Evolutionary conservation across 2,888 invertebrate species (phyloP), one percentile per base, ranked within the genome.

Genomic region (Leucophenga maculata): DNA sequence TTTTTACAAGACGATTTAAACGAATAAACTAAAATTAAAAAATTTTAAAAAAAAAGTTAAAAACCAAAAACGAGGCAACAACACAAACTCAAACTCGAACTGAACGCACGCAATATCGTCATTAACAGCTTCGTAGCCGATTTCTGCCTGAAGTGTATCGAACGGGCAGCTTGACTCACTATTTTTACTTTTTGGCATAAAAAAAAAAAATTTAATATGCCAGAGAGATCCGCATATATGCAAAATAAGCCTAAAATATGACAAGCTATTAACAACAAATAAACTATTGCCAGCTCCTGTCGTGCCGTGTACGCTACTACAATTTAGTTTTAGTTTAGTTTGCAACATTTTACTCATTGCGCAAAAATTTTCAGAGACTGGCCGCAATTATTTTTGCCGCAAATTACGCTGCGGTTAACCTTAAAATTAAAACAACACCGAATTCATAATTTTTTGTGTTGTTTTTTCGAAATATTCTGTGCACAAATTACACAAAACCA

Each of bases 361-460:
- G 18, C 59, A 31, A 31, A 18, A 18, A 6, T 16, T 46, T 48
- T 67, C n/a, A n/a, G 32, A 44, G 16, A 54, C 55, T 55, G 22
- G 48, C 48, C 22, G 22, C 64, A 26, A n/a, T 50, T 84, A 83
- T 83, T 84, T 75, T 82, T 83, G 84, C 81, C 81, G 80, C 83
- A 84, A 85, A 84, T 84, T 84, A 80, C 83, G 81, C 77, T 86
- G 84, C 79, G 84, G 84, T 84, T 82, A 85, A 85, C 84, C 84
- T 82, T 82, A 78, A 85, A 86, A 84, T 84, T 84, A 84, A 84
- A 84, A 86, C 78, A 84, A 81, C 86, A 85, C 78, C 79, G 78
- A 77, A 81, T 84, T 82, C 39, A 39, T 57, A 20, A 14, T 69
- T 60, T 54, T 46, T 13, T 48, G 20, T 52, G 57, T 46, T 50